These are phyloP conservation scores for Strix uralensis DNA, from an alignment of 2,113 vertebrate species.

Conservation along the genomic window DNA sequence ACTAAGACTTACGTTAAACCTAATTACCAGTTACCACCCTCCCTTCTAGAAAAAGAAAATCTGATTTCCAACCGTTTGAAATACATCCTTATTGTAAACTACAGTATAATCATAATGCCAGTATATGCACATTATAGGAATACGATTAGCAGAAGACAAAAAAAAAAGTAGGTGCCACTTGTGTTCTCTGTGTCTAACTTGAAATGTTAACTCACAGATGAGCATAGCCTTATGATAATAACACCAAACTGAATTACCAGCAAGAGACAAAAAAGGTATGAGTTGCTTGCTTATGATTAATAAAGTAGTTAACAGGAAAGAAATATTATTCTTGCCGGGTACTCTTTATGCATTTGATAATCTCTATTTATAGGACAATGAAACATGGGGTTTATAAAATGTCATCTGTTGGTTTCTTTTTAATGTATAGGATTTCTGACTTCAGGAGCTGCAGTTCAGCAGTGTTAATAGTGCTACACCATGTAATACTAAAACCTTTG, in stretches of 20 bases:
- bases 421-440: slow-evolving; percentile 44
- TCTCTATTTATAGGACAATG: slow-evolving; percentile 55
- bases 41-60: neutral
- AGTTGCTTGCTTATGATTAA: slow-evolving; percentile 30
- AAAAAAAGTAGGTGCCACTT: neutral
- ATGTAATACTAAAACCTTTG: neutral
- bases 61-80: neutral
- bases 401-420: slow-evolving; percentile 53
- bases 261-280: neutral
- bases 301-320: slow-evolving; percentile 29
- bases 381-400: slow-evolving; percentile 52
- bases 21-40: slow-evolving; percentile 13
- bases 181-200: neutral
- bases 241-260: neutral
- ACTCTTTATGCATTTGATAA: slow-evolving; percentile 36
- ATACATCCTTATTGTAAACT: neutral
- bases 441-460: slow-evolving; percentile 3
- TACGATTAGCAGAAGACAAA: neutral
- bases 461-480: neutral
- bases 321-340: slow-evolving; percentile 47
- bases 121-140: neutral
- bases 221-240: neutral
- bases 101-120: neutral
- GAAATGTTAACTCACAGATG: neutral
- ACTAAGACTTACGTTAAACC: neutral